phyloP scores from a whole-genome alignment of 2,888 invertebrate species.

The Dinocampus coccinellae region DNA sequence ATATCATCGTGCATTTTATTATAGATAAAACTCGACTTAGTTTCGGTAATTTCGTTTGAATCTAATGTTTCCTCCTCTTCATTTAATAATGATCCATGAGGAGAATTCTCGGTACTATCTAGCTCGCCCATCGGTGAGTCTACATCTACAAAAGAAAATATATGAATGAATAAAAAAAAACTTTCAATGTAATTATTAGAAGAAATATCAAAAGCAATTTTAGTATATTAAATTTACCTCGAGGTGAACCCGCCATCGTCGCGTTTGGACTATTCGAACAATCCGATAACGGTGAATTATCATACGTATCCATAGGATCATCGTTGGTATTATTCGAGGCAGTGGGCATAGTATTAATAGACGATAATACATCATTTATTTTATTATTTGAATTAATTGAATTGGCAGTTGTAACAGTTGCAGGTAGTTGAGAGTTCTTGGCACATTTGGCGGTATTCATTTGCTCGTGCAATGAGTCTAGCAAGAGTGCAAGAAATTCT shows the following conservation, averaged over 20 bases:
- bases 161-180: not conserved
- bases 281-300: conserved; percentile 58
- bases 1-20: conserved; percentile 59
- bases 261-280: conserved; percentile 64
- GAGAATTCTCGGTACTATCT: conserved; percentile 64
- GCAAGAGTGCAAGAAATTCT: conserved; percentile 75
- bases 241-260: conserved; percentile 65
- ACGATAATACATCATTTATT: conserved; percentile 44
- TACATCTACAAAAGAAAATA: conserved; percentile 37
- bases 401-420: conserved; percentile 59
- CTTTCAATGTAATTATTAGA: too few relatives aligned
- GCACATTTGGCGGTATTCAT: conserved; percentile 68
- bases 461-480: conserved; percentile 76
- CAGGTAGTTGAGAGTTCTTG: conserved; percentile 59
- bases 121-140: conserved; percentile 61
- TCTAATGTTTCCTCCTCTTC: conserved; percentile 59
- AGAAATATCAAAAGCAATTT: not conserved
- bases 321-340: conserved; percentile 52
- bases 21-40: conserved; percentile 60
- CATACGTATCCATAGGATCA: conserved; percentile 59
- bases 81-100: conserved; percentile 58
- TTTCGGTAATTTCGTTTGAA: conserved; percentile 60
- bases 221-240: conserved; percentile 51
- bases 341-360: conserved; percentile 54
- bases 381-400: conserved; percentile 56